Evolutionary conservation across 2,797 vertebrate genomes (phyloP), one percentile per base, ranked within the genome.

Genomic region (Gymnoscopelus braueri): DNA sequence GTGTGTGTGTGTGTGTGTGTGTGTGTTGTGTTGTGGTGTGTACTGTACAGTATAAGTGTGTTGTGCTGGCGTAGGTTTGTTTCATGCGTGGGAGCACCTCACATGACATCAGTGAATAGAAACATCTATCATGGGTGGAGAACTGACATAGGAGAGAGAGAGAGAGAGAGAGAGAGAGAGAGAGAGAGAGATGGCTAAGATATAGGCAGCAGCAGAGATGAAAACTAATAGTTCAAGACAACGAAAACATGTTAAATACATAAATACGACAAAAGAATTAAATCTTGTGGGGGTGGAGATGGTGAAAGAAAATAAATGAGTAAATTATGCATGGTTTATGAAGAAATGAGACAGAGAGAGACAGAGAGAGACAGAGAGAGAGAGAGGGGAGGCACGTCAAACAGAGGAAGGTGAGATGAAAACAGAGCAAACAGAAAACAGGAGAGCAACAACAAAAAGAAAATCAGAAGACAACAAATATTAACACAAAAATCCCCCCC

Each of bases 21-120:
- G 32, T 35, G 32, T 35, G 32, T 35, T 9, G n/a, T 48, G 59
- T 7, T 39, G 60, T n/a, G 11, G 32, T 39, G 13, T 60, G 29
- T 44, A 12, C 39, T 29, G 52, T 23, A 12, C 39, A 2, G 52
- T 23, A 14, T 9, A 60, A 74, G 67, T 60, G 47, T 65, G 70
- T 60, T 75, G 61, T 81, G 83, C 72, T 75, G 84, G 79, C 74
- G 81, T 78, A 82, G 82, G 86, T 79, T 85, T 35, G 32, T 83
- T 84, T 67, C 79, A 77, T 84, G 89, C 84, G 89, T 89, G 47
- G 91, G 90, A 87, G 91, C 82, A 88, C 82, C 85, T 90, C 85
- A 90, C 87, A 87, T 89, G 87, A 83, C 84, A 84, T 87, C 78
- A 78, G 75, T 51, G 62, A 74, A 78, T 84, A 87, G 89, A 89